Evolutionary conservation across 2,797 vertebrate species (phyloP), one percentile per base, ranked within the genome.

Genomic region (Tympanoctomys barrerae): DNA sequence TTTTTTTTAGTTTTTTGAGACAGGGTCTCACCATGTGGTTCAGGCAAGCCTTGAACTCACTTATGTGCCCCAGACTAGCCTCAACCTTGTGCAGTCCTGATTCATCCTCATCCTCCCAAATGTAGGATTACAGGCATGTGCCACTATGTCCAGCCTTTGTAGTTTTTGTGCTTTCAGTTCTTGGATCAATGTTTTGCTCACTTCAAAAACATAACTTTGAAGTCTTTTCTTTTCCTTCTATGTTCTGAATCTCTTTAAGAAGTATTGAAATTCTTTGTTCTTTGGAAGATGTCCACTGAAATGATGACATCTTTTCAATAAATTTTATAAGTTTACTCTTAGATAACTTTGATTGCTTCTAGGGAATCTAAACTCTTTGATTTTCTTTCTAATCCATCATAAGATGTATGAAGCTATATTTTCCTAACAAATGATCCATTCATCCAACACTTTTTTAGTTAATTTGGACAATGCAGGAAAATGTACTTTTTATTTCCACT

Each of bases 191-290:
- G 14, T 87, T 93, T 68, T 57, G 18, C 5, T 88, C n/a, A 81
- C 9, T 68, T 71, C n/a, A 81, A 93, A 75, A 68, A 94, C 91
- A 79, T 71, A 79, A 93, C 49, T 93, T 94, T 71, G 14, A 52
- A 61, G 1, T 9, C 9, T 89, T 28, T 83, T 52, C 62, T 52
- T 73, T 42, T 71, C 10, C 42, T 80, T 94, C 18, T 82, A 57
- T 39, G 21, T n/a, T 88, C 77, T 85, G 31, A 62, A 90, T 59
- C 39, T 39, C 7, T 81, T 93, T 89, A 77, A 39, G 78, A 70
- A 87, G 46, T 90, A 79, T 79, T 85, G 31, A n/a, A 96, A 93
- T 87, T 79, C 84, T 92, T 57, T 81, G 46, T 66, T 94, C 39
- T 71, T 92, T 42, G 16, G 73, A 90, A 81, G 19, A 81, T 82